Conservation (phyloP, 2,113 vertebrate genomes). For the Tyrannus savana region DNA sequence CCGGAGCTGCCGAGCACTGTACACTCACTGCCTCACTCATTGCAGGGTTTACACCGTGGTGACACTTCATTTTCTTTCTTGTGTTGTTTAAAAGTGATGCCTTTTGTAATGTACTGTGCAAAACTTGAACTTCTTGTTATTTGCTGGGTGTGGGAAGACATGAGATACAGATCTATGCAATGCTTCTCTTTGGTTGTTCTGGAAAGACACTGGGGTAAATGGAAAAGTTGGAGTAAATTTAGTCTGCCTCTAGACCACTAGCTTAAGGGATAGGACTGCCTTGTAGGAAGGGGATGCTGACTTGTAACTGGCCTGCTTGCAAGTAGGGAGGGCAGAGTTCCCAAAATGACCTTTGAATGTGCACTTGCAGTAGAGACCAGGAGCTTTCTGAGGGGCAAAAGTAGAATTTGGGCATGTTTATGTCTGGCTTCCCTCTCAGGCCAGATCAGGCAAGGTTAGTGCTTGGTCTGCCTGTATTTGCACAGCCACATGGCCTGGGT, state of each 20-base stretch:
- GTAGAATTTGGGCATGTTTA: fast-evolving
- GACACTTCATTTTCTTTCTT: neutral
- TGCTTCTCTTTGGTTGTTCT: neutral
- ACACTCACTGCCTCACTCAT: neutral
- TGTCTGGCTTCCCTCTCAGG: neutral
- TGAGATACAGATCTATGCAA: slow-evolving; percentile 54
- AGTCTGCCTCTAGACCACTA: neutral
- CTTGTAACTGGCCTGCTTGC: neutral
- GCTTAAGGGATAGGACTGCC: neutral
- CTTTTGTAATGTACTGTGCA: slow-evolving; percentile 3
- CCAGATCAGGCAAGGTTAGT: neutral
- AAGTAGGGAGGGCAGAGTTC: neutral
- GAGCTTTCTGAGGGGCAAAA: neutral
- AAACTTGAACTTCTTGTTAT: slow-evolving; percentile 31
- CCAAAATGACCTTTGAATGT: neutral
- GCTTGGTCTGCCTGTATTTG: neutral
- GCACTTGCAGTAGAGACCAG: neutral
- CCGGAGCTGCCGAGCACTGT: neutral
- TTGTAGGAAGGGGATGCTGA: neutral
- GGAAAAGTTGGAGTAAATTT: neutral
- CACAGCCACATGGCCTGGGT: neutral
- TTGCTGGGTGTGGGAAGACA: neutral
- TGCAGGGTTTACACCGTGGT: neutral
- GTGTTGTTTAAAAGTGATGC: neutral
- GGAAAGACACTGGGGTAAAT: neutral